A percentile compares a stretch with the other conserved stretches of the same genome.
Evolutionary conservation across 1,140 invertebrate species (phyloP).

Genomic region (Drosophila quadrilineata): DNA sequence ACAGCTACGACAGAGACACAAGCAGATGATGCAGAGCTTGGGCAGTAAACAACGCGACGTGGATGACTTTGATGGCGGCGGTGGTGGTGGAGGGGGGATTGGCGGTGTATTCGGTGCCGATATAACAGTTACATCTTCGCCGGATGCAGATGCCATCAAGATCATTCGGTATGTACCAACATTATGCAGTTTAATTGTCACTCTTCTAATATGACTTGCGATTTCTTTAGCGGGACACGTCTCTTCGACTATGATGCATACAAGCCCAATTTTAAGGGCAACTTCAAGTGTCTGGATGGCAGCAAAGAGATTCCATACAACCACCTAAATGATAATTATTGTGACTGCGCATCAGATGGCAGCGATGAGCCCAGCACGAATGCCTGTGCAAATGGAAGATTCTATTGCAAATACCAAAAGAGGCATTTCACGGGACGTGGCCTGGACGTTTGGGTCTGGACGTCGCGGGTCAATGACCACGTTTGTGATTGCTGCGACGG

Average conservation of each 20-base stretch:
- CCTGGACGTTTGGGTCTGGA: conserved; percentile 81
- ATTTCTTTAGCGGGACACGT: conserved; percentile 61
- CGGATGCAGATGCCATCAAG: conserved; percentile 53
- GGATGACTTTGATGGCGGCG: conserved; percentile 51
- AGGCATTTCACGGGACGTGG: conserved; percentile 80
- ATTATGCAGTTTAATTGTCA: too few relatives aligned
- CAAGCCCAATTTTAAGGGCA: conserved; percentile 70
- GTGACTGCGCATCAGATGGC: conserved; percentile 92
- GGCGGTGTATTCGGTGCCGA: neutral
- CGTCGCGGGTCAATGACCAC: conserved; percentile 93
- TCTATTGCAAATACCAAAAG: conserved; percentile 85
- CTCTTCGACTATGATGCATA: conserved; percentile 79
- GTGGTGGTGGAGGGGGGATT: neutral
- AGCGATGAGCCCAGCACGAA: conserved; percentile 95
- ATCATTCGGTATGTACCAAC: conserved; percentile 71
- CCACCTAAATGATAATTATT: conserved; percentile 96
- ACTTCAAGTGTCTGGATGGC: conserved; percentile 73
- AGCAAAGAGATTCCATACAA: conserved; percentile 79
- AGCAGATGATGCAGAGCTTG: conserved; percentile 61
- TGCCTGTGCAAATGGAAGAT: conserved; percentile 91
- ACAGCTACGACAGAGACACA: conserved; percentile 63
- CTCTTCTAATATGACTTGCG: too few relatives aligned
- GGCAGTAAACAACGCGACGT: conserved; percentile 64
- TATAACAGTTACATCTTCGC: conserved; percentile 18
- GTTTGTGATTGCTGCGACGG: conserved; percentile 96